Evolutionary conservation across 1,140 invertebrate species (phyloP).

Genomic region (Vollenhovia emeryi): DNA sequence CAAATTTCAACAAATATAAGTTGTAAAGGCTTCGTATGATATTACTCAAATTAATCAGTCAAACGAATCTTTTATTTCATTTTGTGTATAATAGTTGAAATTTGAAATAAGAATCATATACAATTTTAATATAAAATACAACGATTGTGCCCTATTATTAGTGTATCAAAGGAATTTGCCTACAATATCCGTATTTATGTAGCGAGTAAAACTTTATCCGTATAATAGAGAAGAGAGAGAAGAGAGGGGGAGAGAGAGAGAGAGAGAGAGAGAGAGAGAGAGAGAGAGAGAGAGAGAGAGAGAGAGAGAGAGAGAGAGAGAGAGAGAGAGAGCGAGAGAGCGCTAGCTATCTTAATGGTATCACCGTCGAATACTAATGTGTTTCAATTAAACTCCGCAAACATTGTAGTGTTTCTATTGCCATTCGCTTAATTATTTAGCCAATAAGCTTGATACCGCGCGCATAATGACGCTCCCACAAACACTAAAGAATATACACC

Average conservation of each 20-base stretch:
- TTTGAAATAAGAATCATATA: neutral
- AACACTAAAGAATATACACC: slow-evolving; percentile 21
- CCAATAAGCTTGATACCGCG: slow-evolving; percentile 13
- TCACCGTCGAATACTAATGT: neutral
- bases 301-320: neutral
- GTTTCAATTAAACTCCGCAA: slow-evolving; percentile 44
- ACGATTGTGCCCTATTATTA: neutral
- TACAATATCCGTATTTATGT: neutral
- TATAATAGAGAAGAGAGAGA: neutral
- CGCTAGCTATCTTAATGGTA: neutral
- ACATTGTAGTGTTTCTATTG: slow-evolving; percentile 10
- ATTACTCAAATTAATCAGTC: neutral
- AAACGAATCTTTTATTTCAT: neutral
- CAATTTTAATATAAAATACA: slow-evolving; percentile 13
- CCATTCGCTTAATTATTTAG: slow-evolving; percentile 55
- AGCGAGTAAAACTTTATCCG: neutral
- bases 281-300: neutral
- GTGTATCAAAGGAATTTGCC: neutral
- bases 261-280: neutral
- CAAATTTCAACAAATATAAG: neutral
- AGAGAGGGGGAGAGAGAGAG: neutral
- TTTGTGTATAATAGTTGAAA: neutral
- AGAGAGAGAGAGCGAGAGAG: neutral
- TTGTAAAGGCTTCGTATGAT: neutral
- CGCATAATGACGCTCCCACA: slow-evolving; percentile 23